phyloP scores from a whole-genome alignment of 1,140 invertebrate genomes.

The Marisa cornuarietis region DNA sequence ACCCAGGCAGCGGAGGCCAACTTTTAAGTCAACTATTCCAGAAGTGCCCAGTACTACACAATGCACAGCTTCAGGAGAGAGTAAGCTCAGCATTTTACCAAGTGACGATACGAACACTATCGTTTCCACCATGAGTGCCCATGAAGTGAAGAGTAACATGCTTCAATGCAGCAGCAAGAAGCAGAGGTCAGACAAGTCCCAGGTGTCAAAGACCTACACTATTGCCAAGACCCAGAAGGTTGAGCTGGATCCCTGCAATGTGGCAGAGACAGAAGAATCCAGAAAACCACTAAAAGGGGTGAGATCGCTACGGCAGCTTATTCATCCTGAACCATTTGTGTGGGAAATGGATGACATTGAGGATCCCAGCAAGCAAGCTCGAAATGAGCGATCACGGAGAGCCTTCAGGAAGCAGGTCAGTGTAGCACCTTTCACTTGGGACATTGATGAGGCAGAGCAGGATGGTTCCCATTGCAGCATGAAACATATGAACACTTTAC shows the following conservation, averaged over 20 bases:
- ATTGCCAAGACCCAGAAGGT: not conserved
- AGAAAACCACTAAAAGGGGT: constrained; percentile 22
- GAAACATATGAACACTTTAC: too few species aligned
- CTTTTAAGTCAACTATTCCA: not conserved
- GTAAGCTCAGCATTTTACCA: not conserved
- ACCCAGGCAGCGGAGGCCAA: not conserved
- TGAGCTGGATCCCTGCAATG: not conserved
- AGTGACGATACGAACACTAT: not conserved
- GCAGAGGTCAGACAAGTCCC: not conserved
- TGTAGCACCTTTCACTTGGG: constrained; percentile 26
- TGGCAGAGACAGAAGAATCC: not conserved
- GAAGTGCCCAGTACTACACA: too few species aligned
- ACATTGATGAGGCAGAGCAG: constrained; percentile 14
- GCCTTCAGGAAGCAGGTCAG: constrained; percentile 10
- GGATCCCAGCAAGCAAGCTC: constrained; percentile 3
- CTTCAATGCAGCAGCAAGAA: not conserved
- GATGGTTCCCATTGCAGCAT: too few species aligned
- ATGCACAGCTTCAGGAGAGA: not conserved
- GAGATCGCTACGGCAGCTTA: constrained; percentile 9
- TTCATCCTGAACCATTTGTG: constrained; percentile 18
- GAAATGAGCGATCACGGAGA: constrained; percentile 18
- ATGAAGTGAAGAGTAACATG: not conserved
- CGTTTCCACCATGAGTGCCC: not conserved
- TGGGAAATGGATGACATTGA: constrained; percentile 26
- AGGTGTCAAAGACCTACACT: not conserved